phyloP scores from a whole-genome alignment of 2,797 vertebrate species.

The Cyprinodon diabolis region DNA sequence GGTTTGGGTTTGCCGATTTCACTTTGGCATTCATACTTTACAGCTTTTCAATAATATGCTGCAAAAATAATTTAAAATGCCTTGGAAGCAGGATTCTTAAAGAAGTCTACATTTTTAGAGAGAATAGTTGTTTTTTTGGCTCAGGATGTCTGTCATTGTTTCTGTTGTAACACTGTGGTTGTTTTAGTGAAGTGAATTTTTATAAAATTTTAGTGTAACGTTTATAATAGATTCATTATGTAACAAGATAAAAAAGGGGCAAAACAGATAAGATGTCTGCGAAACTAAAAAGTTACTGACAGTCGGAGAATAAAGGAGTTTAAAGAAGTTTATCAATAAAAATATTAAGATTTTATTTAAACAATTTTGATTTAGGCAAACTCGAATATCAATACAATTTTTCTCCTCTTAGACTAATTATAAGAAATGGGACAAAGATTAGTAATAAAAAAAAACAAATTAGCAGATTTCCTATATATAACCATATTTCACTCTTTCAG shows the following conservation, averaged over 20 bases:
- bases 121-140: slow-evolving; percentile 7
- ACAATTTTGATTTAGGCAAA: no score
- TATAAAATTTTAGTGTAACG: neutral
- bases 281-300: no score
- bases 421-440: no score
- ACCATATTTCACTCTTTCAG: neutral
- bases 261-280: no score
- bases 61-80: neutral
- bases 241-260: neutral
- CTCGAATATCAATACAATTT: no score
- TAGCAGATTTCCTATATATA: neutral
- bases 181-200: neutral
- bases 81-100: neutral
- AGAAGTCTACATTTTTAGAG: slow-evolving; percentile 9
- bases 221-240: neutral
- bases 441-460: no score
- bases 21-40: slow-evolving; percentile 30
- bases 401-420: no score
- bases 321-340: neutral
- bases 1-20: slow-evolving; percentile 32
- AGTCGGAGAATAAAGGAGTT: neutral
- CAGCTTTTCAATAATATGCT: slow-evolving; percentile 19
- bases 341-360: neutral
- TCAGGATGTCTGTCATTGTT: neutral
- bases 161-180: slow-evolving; percentile 30